These are phyloP conservation scores for Trinorchestia longiramus DNA, from an alignment of 1,140 invertebrate species.

Conservation along the genomic window DNA sequence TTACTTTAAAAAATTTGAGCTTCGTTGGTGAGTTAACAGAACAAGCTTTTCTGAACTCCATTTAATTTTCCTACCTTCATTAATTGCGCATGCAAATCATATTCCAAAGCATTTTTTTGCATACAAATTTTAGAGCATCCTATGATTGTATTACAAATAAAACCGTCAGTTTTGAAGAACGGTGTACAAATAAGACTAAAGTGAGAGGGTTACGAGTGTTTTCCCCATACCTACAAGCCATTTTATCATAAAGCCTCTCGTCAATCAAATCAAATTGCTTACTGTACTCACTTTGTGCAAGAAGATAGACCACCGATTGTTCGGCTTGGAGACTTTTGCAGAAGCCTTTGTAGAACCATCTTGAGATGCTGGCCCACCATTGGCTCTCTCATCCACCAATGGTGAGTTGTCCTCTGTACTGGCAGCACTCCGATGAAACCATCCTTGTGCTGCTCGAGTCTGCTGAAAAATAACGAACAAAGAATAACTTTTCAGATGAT, in stretches of 20 bases:
- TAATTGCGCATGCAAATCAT: not conserved
- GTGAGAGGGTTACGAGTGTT: not conserved
- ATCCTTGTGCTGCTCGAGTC: slow-evolving; percentile 58
- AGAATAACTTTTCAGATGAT: not conserved
- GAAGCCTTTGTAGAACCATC: slow-evolving; percentile 70
- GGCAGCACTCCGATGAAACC: slow-evolving; percentile 61
- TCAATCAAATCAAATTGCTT: not conserved
- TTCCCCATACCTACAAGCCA: not conserved
- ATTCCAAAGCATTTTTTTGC: not conserved
- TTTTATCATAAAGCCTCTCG: not conserved
- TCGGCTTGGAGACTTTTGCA: slow-evolving; percentile 74
- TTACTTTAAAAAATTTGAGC: not conserved
- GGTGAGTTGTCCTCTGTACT: slow-evolving; percentile 63
- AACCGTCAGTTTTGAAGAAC: not conserved
- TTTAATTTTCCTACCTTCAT: not conserved
- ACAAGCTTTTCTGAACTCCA: not conserved
- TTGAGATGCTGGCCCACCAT: slow-evolving; percentile 68
- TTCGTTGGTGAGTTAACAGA: not conserved
- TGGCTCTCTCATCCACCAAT: slow-evolving; percentile 57
- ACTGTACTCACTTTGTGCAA: slow-evolving; percentile 71
- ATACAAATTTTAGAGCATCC: not conserved
- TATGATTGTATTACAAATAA: not conserved
- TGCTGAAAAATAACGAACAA: not conserved
- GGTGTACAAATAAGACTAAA: not conserved
- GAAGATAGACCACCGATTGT: slow-evolving; percentile 77